Percentiles rank a stretch among this genome's conserved stretches.
These are phyloP conservation scores for Lineus longissimus DNA, from an alignment of 1,140 invertebrate species.

Conservation along the genomic window DNA sequence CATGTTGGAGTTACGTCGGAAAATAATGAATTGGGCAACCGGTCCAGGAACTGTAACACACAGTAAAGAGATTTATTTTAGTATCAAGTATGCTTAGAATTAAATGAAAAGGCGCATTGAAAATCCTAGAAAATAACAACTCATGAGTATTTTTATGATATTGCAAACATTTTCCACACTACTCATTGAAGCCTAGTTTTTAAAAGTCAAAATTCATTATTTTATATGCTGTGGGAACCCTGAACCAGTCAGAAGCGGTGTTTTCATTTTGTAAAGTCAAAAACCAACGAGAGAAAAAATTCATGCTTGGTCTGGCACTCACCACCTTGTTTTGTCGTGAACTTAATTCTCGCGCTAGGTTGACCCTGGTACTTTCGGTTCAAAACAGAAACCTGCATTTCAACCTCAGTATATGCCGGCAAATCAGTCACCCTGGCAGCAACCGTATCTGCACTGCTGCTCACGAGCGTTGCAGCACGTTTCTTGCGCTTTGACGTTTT, in stretches of 20 bases:
- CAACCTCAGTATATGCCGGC: slow-evolving; percentile 77
- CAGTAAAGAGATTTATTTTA: too few species aligned
- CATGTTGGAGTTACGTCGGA: slow-evolving; percentile 81
- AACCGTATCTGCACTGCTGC: not conserved
- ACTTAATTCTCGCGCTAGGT: slow-evolving; percentile 76
- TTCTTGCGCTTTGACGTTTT: too few species aligned
- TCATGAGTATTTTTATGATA: too few species aligned
- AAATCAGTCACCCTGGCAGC: slow-evolving; percentile 18
- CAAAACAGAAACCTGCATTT: slow-evolving; percentile 82
- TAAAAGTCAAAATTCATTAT: too few species aligned
- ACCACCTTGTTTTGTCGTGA: slow-evolving; percentile 78
- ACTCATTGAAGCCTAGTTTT: too few species aligned
- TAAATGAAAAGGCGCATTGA: too few species aligned
- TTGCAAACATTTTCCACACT: too few species aligned
- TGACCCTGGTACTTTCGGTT: slow-evolving; percentile 88
- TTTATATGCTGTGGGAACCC: too few species aligned
- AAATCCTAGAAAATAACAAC: too few species aligned
- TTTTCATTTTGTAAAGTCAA: not conserved
- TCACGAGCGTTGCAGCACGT: slow-evolving; percentile 2
- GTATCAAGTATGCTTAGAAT: too few species aligned
- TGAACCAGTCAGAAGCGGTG: too few species aligned
- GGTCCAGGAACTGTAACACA: slow-evolving; percentile 73
- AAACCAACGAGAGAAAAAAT: not conserved
- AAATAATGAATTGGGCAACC: slow-evolving; percentile 76
- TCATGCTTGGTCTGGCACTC: slow-evolving; percentile 15